Evolutionary conservation across 2,113 vertebrate species (phyloP).

Genomic region (Sinocyclocheilus anshuiensis): DNA sequence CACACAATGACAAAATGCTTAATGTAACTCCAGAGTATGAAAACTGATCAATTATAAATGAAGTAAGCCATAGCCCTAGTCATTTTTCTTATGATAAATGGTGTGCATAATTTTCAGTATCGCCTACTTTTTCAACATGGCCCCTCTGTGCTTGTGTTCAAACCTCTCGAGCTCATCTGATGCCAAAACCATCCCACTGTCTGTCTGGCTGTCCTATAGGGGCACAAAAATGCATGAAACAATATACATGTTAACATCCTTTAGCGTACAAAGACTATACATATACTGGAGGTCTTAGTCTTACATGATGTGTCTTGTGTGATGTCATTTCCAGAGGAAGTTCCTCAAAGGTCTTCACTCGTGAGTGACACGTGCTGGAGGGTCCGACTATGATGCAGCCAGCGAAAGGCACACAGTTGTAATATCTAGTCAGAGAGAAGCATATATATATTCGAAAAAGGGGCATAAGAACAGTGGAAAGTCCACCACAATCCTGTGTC

Average conservation of each 20-base stretch:
- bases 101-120: background rate
- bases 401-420: conserved; percentile 92
- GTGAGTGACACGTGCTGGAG: conserved; percentile 80
- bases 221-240: background rate
- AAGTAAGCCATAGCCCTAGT: too few species aligned
- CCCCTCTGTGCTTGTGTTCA: conserved; percentile 84
- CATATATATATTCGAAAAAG: background rate
- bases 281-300: conserved; percentile 41
- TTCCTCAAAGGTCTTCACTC: conserved; percentile 95
- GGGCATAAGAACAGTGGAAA: too few species aligned
- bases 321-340: conserved; percentile 84
- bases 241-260: background rate
- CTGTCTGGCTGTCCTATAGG: conserved; percentile 83
- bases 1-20: background rate
- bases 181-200: conserved; percentile 98
- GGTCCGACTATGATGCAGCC: conserved; percentile 84
- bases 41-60: background rate
- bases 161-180: conserved; percentile 95
- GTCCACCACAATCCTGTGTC: too few species aligned
- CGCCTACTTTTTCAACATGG: conserved; percentile 74
- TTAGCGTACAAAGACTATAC: background rate
- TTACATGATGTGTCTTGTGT: conserved; percentile 85
- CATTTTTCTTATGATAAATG: too few species aligned
- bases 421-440: conserved; percentile 82
- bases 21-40: background rate